Base-by-base conservation (phyloP, 2,113 vertebrate species). In the Lutjanus erythropterus region DNA sequence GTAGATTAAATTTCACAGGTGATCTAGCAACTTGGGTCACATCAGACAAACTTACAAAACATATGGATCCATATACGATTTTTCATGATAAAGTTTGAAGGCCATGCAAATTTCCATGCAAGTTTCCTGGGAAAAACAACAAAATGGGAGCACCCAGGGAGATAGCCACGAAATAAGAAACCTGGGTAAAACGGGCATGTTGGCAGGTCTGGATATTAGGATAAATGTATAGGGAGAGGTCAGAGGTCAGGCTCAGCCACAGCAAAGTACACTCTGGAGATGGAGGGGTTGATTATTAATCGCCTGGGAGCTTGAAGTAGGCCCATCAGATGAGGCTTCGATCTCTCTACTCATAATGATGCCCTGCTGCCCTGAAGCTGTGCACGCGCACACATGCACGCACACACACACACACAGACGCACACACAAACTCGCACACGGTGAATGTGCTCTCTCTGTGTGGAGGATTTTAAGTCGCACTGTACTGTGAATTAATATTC, bases 401-500 rank as follows among this genome's bases (percentile, higher is more conserved):
- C 64, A 41, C 16, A 46, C 23, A 15, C n/a, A n/a, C 49, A 19
- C 49, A 33, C 67, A 44, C 16, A 56, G 56, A 44, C 27, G 10
- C 59, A 31, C 37, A 15, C 61, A 53, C 53, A 42, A 31, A 59
- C 33, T 4, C 25, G 42, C 44, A 10, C 64, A 56, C 58, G 64
- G 58, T 31, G 6, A 49, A 61, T 31, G 41, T 16, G 33, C 37
- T 65, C 11, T 65, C 37, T 65, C 11, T 65, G 61, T 65, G 53
- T 61, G 49, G 8, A 64, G 27, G 61, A 41, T 46, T 71, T 71
- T 39, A 81, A 44, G 66, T 53, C 53, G 19, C 27, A 35, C 16
- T 2, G 55, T 75, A 41, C 55, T 74, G 55, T 73, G 68, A 80
- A 78, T 89, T 85, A 80, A 89, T 76, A 90, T 87, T 92, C 64